These are phyloP conservation scores for Lobophora halterata DNA, from an alignment of 2,888 invertebrate species.

Conservation along the genomic window DNA sequence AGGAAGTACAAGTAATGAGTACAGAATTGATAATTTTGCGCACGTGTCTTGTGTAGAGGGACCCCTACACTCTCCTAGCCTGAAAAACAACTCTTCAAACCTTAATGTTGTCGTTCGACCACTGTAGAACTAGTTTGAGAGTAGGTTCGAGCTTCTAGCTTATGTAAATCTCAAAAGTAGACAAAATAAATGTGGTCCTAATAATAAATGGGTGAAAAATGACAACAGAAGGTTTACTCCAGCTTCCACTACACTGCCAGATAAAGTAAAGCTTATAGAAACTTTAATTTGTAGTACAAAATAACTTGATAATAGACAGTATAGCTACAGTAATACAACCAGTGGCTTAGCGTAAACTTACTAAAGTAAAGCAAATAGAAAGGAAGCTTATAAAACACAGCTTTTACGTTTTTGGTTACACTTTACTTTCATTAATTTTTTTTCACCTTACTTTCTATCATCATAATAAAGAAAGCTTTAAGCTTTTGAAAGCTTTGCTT, in stretches of 20 bases:
- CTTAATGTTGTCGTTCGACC: constrained; percentile 67
- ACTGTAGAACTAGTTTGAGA: constrained; percentile 53
- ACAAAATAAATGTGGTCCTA: constrained; percentile 23
- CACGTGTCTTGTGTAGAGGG: constrained; percentile 77
- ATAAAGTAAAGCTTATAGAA: constrained; percentile 52
- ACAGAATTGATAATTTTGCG: constrained; percentile 71
- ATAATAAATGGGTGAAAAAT: constrained; percentile 36
- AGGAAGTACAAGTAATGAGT: constrained; percentile 80
- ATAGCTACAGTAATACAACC: constrained; percentile 45
- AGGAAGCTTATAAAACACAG: constrained; percentile 40
- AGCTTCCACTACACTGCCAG: constrained; percentile 63
- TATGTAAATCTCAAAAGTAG: constrained; percentile 40
- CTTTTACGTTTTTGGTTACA: constrained; percentile 36
- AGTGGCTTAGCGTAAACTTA: constrained; percentile 40
- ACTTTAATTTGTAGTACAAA: constrained; percentile 41
- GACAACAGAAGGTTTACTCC: constrained; percentile 52
- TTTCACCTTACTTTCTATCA: constrained; percentile 21
- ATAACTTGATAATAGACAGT: constrained; percentile 39
- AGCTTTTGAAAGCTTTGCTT: constrained; percentile 54
- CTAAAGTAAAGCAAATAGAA: constrained; percentile 22
- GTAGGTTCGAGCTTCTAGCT: constrained; percentile 56
- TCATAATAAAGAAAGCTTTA: constrained; percentile 34
- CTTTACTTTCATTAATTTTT: constrained; percentile 31
- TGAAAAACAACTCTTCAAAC: constrained; percentile 46
- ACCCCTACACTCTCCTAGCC: constrained; percentile 67